Base-by-base conservation (phyloP, 2,797 vertebrate genomes). In the Gambelia wislizenii region DNA sequence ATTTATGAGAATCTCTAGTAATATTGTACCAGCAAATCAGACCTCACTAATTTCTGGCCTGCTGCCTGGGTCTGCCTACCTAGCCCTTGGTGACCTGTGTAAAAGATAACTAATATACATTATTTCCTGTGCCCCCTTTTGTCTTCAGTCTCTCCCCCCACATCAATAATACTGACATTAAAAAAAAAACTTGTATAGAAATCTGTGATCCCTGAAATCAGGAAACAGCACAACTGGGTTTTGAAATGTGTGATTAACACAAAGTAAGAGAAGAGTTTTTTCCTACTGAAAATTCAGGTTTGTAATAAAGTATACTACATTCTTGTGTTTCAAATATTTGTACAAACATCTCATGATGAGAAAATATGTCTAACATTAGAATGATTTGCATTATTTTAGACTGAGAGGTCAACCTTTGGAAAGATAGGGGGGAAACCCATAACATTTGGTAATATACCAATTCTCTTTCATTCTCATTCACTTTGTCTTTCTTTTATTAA, bases 141-240 rank as follows among this genome's bases (percentile, higher is more conserved):
- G 80, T 67, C 64, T 84, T 80, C 78, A 77, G 9, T 16, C 75
- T 86, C 49, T 76, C 12, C 64, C 82, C 93, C 92, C 89, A 90
- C 94, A 94, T 94, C 90, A 85, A 94, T 90, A 89, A 91, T 92
- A 92, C 90, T 93, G 72, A 12, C 89, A 84, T 89, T 93, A 92
- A 91, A 39, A 89, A 42, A 89, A 91, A 67, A 92, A 84, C 93
- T 94, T 95, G 86, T 95, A 95, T 92, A 95, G 89, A 95, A 95
- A 95, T 85, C 72, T 88, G 61, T 93, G 90, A 92, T 96, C 92
- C 95, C 95, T 95, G 94, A 95, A 96, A 94, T 95, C 95, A 94
- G 91, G 92, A 95, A 95, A 92, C 88, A 87, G 91, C 80, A 90
- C 90, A 84, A 90, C 82, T 89, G 91, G 95, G 79, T 90, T 94